Percentiles rank a stretch among this genome's conserved stretches.
These are phyloP conservation scores for Ianthella basta DNA, from an alignment of 37 sponge, comb jelly and placozoan genomes.

Conservation along the genomic window DNA sequence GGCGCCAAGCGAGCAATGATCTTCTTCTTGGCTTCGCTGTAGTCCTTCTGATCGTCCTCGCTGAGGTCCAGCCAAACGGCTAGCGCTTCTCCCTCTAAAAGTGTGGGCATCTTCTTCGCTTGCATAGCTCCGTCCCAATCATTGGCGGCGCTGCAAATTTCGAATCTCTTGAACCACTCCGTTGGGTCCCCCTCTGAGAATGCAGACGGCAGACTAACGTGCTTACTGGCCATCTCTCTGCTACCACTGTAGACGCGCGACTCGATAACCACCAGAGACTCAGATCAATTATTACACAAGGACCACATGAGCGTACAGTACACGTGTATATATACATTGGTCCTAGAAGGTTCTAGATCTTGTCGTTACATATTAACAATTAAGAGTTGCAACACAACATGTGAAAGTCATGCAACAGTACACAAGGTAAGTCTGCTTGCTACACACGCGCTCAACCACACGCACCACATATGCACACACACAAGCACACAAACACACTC, in stretches of 20 bases:
- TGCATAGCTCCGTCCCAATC: slow-evolving; percentile 16
- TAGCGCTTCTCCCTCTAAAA: slow-evolving; percentile 32
- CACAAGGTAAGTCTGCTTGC: too few relatives aligned
- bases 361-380: slow-evolving; percentile 56
- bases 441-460: too few relatives aligned
- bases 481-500: too few relatives aligned
- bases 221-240: slow-evolving; percentile 21
- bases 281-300: too few relatives aligned
- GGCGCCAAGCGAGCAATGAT: slow-evolving; percentile 22
- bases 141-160: slow-evolving; percentile 18
- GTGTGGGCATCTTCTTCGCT: slow-evolving; percentile 33
- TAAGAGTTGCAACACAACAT: not conserved
- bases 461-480: too few relatives aligned
- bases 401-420: too few relatives aligned
- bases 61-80: slow-evolving; percentile 26
- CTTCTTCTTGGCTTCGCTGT: slow-evolving; percentile 11
- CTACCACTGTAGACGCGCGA: slow-evolving; percentile 6
- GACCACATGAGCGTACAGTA: too few relatives aligned
- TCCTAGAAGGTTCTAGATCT: slow-evolving; percentile 36
- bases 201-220: slow-evolving; percentile 5
- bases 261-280: slow-evolving; percentile 8
- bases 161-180: slow-evolving; percentile 30
- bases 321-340: too few relatives aligned
- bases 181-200: slow-evolving; percentile 24
- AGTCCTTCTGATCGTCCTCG: slow-evolving; percentile 30